Percentiles rank a stretch among this genome's conserved stretches.
Conservation (phyloP, 2,888 invertebrate species). For the Cinara cedri region DNA sequence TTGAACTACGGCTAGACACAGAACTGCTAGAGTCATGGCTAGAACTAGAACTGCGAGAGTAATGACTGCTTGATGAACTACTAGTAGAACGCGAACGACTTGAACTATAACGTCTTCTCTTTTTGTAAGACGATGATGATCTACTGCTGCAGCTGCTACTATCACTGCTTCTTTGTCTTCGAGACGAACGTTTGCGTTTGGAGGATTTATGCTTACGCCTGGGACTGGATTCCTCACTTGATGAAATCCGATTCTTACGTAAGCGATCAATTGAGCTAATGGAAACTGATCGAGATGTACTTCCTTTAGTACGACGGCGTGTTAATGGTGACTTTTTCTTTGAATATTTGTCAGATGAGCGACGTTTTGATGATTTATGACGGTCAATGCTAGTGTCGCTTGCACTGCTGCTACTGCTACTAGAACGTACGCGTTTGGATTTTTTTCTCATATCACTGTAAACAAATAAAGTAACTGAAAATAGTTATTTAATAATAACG, state of each 20-base stretch:
- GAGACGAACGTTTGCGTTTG: constrained; percentile 48
- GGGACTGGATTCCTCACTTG: constrained; percentile 52
- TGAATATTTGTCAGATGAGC: constrained; percentile 27
- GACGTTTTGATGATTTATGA: constrained; percentile 32
- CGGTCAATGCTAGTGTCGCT: constrained; percentile 48
- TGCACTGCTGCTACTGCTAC: constrained; percentile 57
- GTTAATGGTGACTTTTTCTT: constrained; percentile 28
- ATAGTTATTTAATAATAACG: not conserved
- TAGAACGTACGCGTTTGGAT: constrained; percentile 51
- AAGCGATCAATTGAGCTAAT: constrained; percentile 39
- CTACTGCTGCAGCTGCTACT: constrained; percentile 33
- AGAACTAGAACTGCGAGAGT: constrained; percentile 64
- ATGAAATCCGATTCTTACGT: constrained; percentile 37
- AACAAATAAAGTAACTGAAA: not conserved
- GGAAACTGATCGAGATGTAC: constrained; percentile 39
- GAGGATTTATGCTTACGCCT: constrained; percentile 43
- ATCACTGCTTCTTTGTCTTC: constrained; percentile 29
- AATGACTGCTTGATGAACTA: constrained; percentile 57
- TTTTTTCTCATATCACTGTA: constrained; percentile 46
- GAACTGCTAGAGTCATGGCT: constrained; percentile 65
- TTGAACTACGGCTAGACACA: constrained; percentile 63
- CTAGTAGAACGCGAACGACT: constrained; percentile 46
- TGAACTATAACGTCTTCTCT: constrained; percentile 45
- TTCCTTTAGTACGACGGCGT: constrained; percentile 25
- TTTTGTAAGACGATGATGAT: constrained; percentile 42